Conservation (phyloP, 2,113 vertebrate genomes). For the Orthochromis indermauri region DNA sequence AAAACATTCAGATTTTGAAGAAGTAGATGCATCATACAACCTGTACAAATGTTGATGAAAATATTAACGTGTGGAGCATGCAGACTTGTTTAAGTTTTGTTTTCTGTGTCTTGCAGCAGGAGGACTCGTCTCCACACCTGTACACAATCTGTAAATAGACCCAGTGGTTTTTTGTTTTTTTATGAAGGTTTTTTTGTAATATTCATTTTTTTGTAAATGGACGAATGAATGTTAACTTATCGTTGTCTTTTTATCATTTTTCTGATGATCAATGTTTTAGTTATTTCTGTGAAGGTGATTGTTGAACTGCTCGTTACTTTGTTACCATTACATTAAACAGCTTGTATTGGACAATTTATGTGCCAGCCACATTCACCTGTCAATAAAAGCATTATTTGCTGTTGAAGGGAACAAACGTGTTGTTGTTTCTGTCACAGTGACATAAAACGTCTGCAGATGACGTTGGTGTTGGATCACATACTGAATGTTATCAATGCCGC, state of each 20-base stretch:
- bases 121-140: slow-evolving; percentile 35
- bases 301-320: not conserved
- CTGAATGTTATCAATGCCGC: not conserved
- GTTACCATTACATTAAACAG: not conserved
- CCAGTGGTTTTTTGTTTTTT: not conserved
- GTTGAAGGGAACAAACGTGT: not conserved
- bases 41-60: not conserved
- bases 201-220: slow-evolving; percentile 13
- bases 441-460: not conserved
- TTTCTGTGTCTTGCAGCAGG: slow-evolving; percentile 54
- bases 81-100: not conserved
- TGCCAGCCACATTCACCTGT: not conserved
- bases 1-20: not conserved
- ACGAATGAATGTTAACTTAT: slow-evolving; percentile 60
- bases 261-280: not conserved
- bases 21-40: not conserved
- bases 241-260: not conserved
- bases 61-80: not conserved
- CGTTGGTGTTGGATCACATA: not conserved
- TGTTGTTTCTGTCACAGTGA: not conserved
- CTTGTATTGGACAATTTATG: not conserved
- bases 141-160: slow-evolving; percentile 73
- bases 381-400: slow-evolving; percentile 31
- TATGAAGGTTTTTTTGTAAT: not conserved
- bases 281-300: not conserved